These are phyloP conservation scores for Montifringilla adamsi DNA, from an alignment of 2,113 vertebrate species.

Conservation along the genomic window DNA sequence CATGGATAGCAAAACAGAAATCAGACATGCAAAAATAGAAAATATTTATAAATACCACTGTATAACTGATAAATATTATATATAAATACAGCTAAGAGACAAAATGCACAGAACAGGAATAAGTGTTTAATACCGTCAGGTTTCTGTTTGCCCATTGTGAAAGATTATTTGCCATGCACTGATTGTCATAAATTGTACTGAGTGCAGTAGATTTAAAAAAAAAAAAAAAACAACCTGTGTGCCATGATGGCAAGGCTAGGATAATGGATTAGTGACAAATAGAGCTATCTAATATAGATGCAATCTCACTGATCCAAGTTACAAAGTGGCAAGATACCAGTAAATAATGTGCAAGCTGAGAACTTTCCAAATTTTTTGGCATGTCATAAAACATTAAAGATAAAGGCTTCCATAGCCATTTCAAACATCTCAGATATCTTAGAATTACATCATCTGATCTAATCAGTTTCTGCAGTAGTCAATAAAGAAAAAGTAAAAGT, in stretches of 20 bases:
- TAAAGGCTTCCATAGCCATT: not conserved
- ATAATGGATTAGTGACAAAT: not conserved
- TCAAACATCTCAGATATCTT: not conserved
- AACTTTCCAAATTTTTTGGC: not conserved
- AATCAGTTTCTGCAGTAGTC: not conserved
- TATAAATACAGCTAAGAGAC: not conserved
- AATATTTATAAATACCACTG: not conserved
- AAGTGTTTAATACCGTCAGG: not conserved
- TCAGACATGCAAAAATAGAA: not conserved
- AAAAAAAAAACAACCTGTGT: not conserved
- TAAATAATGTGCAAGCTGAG: not conserved
- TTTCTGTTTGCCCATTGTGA: not conserved
- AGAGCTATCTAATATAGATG: not conserved
- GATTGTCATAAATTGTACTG: not conserved
- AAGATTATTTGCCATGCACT: not conserved
- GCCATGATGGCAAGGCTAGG: not conserved
- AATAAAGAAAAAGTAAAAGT: not conserved
- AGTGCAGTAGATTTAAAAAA: not conserved
- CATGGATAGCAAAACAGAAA: not conserved
- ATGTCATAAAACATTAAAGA: constrained; percentile 16
- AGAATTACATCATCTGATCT: not conserved
- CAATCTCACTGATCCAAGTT: not conserved
- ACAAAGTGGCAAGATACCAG: not conserved
- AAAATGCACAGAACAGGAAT: not conserved
- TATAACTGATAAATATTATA: not conserved